A percentile compares a stretch with the other conserved stretches of the same genome.
phyloP scores from a whole-genome alignment of 1,140 invertebrate species.

The Drosophila pallidifrons region DNA sequence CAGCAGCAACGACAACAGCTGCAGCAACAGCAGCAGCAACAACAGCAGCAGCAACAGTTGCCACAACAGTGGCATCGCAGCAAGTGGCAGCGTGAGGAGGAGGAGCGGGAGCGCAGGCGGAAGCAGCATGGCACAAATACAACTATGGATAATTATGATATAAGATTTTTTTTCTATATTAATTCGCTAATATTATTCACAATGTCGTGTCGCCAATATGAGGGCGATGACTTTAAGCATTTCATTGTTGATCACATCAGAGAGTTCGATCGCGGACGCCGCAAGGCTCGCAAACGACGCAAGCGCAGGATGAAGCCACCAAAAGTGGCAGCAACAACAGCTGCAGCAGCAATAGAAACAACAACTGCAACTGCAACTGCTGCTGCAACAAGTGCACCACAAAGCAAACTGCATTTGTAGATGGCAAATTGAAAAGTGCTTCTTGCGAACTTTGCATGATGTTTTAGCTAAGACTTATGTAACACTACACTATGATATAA shows the following conservation, averaged over 20 bases:
- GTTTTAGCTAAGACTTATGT: conserved; percentile 53
- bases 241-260: conserved; percentile 72
- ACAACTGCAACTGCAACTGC: not conserved
- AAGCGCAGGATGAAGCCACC: conserved; percentile 50
- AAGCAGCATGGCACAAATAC: conserved; percentile 27
- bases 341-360: not conserved
- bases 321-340: conserved; percentile 30
- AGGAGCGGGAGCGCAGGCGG: not conserved
- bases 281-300: conserved; percentile 74
- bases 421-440: not conserved
- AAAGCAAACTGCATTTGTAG: conserved; percentile 31
- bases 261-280: conserved; percentile 75
- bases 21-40: not conserved
- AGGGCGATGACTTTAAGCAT: conserved; percentile 74
- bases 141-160: conserved; percentile 63
- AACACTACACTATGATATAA: conserved; percentile 47
- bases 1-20: conserved; percentile 8
- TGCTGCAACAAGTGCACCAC: conserved; percentile 6
- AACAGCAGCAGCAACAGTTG: not conserved
- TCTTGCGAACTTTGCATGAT: not conserved
- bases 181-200: conserved; percentile 79
- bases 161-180: conserved; percentile 83
- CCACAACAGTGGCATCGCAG: not conserved
- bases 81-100: conserved; percentile 9
- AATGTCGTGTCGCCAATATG: conserved; percentile 70